These are phyloP conservation scores for Hirtodrosophila trivittata DNA, from an alignment of 2,888 invertebrate genomes.

Conservation along the genomic window DNA sequence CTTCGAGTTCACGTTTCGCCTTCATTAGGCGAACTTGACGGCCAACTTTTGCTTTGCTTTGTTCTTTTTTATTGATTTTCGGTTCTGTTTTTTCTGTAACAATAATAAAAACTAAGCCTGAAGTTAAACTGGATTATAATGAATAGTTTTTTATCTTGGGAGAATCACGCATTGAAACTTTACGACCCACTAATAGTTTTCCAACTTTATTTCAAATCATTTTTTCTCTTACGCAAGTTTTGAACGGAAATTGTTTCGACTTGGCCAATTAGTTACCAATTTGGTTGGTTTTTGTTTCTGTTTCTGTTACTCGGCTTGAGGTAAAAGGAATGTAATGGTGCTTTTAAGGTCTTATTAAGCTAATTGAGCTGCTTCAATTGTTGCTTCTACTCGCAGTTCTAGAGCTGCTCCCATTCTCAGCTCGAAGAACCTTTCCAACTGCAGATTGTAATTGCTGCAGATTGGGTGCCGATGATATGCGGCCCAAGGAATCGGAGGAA, in stretches of 20 bases:
- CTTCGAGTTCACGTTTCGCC: conserved; percentile 45
- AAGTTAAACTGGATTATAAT: conserved; percentile 22
- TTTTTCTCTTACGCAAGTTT: conserved; percentile 1
- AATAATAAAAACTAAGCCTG: conserved; percentile 5
- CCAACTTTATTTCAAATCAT: not conserved
- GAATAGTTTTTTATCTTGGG: conserved; percentile 9
- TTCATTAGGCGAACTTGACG: conserved; percentile 48
- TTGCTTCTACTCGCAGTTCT: not conserved
- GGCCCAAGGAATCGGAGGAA: too few species aligned
- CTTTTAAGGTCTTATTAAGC: conserved; percentile 32
- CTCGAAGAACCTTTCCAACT: conserved; percentile 4
- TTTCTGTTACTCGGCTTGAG: too few species aligned
- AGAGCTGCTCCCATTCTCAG: conserved; percentile 34
- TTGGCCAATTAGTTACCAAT: conserved; percentile 26
- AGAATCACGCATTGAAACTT: conserved; percentile 15
- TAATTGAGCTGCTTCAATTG: conserved; percentile 14
- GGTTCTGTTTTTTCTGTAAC: conserved; percentile 23
- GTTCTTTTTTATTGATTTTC: conserved; percentile 42
- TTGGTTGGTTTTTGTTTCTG: conserved; percentile 1
- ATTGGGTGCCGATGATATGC: conserved; percentile 50
- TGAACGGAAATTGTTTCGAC: conserved; percentile 20
- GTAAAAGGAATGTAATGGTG: not conserved
- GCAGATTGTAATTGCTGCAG: conserved; percentile 50
- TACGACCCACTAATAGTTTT: conserved; percentile 34
- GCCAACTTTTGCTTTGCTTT: too few species aligned